Conservation (phyloP, 2,113 vertebrate species). For the Serinus canaria region DNA sequence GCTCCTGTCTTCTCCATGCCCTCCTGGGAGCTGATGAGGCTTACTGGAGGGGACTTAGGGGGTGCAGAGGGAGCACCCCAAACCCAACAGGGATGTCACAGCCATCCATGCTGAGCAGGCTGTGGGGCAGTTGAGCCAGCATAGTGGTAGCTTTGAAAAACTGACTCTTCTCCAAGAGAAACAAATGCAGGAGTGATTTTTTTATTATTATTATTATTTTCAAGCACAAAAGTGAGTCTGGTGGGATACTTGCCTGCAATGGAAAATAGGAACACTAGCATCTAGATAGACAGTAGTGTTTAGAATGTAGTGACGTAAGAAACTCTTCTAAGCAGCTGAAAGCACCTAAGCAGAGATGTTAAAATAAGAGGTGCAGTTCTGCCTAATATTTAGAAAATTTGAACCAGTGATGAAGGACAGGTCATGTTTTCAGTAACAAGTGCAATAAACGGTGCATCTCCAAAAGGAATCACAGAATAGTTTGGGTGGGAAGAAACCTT, state of each 20-base stretch:
- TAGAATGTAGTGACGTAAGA: neutral
- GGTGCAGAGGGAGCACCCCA: neutral
- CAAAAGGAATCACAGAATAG: neutral
- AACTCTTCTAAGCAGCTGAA: neutral
- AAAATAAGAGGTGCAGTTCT: neutral
- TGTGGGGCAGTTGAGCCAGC: neutral
- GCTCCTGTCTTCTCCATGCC: neutral
- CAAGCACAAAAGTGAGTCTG: neutral
- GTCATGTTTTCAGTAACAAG: neutral
- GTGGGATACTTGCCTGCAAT: neutral
- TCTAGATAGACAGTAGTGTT: neutral
- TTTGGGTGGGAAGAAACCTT: neutral
- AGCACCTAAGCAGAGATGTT: neutral
- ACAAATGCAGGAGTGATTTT: neutral
- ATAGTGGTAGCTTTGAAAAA: neutral
- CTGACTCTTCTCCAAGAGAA: neutral
- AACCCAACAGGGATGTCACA: accelerated
- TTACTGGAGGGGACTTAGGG: neutral
- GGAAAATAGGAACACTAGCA: neutral
- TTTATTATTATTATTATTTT: neutral
- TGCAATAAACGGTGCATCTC: neutral
- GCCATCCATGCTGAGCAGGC: neutral
- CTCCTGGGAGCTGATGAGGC: neutral
- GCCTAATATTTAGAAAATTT: neutral
- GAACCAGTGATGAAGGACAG: neutral